Conservation (phyloP, 2,113 vertebrate species). For the Pterocles burchelli region DNA sequence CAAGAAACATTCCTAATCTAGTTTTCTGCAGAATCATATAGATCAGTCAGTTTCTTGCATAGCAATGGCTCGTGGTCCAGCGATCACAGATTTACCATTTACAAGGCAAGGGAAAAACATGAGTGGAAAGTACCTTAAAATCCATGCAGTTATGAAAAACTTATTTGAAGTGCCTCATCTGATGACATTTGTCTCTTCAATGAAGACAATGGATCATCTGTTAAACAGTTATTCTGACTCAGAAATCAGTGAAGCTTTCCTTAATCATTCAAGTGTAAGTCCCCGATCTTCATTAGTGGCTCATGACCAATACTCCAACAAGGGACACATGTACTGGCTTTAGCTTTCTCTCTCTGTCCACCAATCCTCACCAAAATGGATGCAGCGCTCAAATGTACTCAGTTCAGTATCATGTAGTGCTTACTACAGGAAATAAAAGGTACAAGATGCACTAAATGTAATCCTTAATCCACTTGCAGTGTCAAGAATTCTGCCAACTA, state of each 20-base stretch:
- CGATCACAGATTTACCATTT: not conserved
- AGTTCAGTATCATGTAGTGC: not conserved
- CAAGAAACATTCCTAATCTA: not conserved
- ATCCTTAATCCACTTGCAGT: not conserved
- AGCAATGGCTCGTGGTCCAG: not conserved
- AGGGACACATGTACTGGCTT: not conserved
- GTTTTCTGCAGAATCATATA: not conserved
- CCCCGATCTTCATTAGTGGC: not conserved
- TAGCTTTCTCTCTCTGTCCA: not conserved
- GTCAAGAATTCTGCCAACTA: not conserved
- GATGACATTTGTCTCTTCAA: not conserved
- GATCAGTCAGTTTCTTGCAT: not conserved
- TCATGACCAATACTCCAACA: not conserved
- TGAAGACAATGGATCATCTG: not conserved
- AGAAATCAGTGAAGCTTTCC: not conserved
- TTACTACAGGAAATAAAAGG: not conserved
- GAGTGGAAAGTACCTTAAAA: not conserved
- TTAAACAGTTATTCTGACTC: not conserved
- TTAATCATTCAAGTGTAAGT: not conserved
- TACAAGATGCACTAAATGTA: not conserved
- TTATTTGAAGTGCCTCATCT: not conserved
- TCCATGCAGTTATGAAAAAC: not conserved
- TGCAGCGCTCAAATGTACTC: not conserved
- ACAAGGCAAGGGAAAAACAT: not conserved
- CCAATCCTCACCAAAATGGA: not conserved